Conservation (phyloP, 2,113 vertebrate species). For the Mormyrus iriodes region DNA sequence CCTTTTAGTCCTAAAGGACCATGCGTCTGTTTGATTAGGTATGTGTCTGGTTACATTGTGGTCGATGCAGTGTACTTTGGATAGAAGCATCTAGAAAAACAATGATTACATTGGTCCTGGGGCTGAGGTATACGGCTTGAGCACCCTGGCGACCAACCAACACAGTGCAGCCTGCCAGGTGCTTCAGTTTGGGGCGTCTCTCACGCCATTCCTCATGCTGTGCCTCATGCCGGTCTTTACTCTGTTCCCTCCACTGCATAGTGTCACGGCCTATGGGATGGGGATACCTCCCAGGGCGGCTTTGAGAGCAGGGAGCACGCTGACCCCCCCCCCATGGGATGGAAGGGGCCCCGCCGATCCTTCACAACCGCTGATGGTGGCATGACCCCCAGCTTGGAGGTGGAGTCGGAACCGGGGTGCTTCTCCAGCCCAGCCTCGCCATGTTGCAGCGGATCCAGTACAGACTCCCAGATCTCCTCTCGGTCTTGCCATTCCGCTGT, state of each 20-base stretch:
- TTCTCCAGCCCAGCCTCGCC: slow-evolving; percentile 59
- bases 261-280: slow-evolving; percentile 92
- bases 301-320: slow-evolving; percentile 31
- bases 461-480: slow-evolving; percentile 59
- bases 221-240: not conserved
- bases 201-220: no score
- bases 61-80: not conserved
- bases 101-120: not conserved
- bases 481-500: slow-evolving; percentile 60
- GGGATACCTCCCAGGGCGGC: slow-evolving; percentile 57
- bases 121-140: not conserved
- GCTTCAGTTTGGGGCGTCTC: not conserved
- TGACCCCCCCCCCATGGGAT: slow-evolving; percentile 27
- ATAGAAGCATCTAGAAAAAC: not conserved
- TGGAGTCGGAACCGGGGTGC: slow-evolving; percentile 62
- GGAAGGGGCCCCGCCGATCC: slow-evolving; percentile 62
- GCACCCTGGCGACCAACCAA: not conserved
- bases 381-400: slow-evolving; percentile 47
- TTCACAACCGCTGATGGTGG: slow-evolving; percentile 60
- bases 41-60: not conserved
- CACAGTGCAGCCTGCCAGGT: not conserved
- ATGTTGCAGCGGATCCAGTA: slow-evolving; percentile 61
- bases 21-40: not conserved
- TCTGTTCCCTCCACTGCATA: slow-evolving; percentile 32
- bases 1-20: not conserved